Evolutionary conservation across 1,140 invertebrate species (phyloP), one percentile per base, ranked within the genome.

Genomic region (Acromyrmex charruanus): DNA sequence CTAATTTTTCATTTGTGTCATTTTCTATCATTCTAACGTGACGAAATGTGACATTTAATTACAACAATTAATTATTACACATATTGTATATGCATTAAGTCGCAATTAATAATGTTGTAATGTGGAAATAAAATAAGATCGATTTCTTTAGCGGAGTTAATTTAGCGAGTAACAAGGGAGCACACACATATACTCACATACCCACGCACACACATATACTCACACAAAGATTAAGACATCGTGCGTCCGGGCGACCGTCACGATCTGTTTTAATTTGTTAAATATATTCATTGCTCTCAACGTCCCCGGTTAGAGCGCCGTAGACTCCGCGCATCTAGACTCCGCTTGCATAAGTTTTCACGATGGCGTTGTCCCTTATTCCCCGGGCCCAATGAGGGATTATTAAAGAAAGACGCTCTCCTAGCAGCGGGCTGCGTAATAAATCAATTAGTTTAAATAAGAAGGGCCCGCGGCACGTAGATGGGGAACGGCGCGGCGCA

Each of bases 361-460:
- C 25, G 39, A 82, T 55, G 68, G 80, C 69, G 49, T 80, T 25
- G 65, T 82, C 55, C 68, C 35, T 75, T 61, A 74, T 61, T 84
- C 69, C 68, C 80, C 39, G 55, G 53, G n/a, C 28, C 75, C 59
- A 68, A 85, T 77, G 59, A 85, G 72, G 71, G 81, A 65, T 85
- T 85, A 85, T 85, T 85, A 85, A 85, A 79, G 84, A 80, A 85
- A 85, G 61, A 49, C 63, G 58, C 84, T 85, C 72, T 28, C 39
- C 39, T 69, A 69, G 6, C 53, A 49, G 49, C n/a, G 31, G 74
- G 51, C 51, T 66, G 49, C 59, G 72, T 68, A 77, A 85, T 85
- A 85, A 80, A 85, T 85, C 84, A 85, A 85, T 85, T 85, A 85
- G 75, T 79, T 85, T 85, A 85, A 85, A 85, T 85, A 85, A 85